A percentile compares a stretch with the other conserved stretches of the same genome.
Evolutionary conservation across 2,113 vertebrate species (phyloP).

Genomic region (Chlamydotis undulata): DNA sequence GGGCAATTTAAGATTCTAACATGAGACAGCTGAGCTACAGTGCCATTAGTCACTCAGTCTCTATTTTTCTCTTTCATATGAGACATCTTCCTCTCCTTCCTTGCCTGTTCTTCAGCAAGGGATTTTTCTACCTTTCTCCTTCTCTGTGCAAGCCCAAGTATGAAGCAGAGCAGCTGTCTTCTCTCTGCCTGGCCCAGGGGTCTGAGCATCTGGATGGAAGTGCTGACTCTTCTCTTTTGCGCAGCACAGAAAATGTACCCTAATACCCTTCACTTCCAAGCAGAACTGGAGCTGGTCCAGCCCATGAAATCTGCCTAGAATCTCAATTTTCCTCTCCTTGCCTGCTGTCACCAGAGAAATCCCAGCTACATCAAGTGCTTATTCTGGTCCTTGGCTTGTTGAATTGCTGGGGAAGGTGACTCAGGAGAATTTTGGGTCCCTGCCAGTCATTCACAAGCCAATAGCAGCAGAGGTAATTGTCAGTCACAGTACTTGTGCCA

Average conservation of each 20-base stretch:
- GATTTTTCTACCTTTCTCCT: neutral
- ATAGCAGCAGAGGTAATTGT: slow-evolving; percentile 21
- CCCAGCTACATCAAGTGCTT: slow-evolving; percentile 52
- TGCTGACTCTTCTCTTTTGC: slow-evolving; percentile 43
- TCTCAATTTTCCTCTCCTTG: slow-evolving; percentile 57
- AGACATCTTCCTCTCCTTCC: neutral
- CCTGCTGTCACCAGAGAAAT: slow-evolving; percentile 59
- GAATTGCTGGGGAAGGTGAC: slow-evolving; percentile 49
- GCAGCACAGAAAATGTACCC: slow-evolving; percentile 31
- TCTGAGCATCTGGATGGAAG: slow-evolving; percentile 47
- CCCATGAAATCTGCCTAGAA: slow-evolving; percentile 61
- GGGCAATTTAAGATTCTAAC: slow-evolving; percentile 20
- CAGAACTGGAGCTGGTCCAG: slow-evolving; percentile 56
- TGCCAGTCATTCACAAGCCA: slow-evolving; percentile 50
- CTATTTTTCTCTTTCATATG: neutral
- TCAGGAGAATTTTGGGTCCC: slow-evolving; percentile 40
- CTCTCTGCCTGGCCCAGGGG: slow-evolving; percentile 29
- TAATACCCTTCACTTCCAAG: slow-evolving; percentile 62
- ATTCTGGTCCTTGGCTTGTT: slow-evolving; percentile 42
- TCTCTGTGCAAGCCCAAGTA: neutral
- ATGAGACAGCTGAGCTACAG: neutral
- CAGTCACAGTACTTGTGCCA: slow-evolving; percentile 5
- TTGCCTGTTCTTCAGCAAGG: neutral
- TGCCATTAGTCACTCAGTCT: neutral
- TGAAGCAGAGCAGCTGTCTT: slow-evolving; percentile 34